Evolutionary conservation across 2,797 vertebrate genomes (phyloP).

Genomic region (Cetoscarus ocellatus): DNA sequence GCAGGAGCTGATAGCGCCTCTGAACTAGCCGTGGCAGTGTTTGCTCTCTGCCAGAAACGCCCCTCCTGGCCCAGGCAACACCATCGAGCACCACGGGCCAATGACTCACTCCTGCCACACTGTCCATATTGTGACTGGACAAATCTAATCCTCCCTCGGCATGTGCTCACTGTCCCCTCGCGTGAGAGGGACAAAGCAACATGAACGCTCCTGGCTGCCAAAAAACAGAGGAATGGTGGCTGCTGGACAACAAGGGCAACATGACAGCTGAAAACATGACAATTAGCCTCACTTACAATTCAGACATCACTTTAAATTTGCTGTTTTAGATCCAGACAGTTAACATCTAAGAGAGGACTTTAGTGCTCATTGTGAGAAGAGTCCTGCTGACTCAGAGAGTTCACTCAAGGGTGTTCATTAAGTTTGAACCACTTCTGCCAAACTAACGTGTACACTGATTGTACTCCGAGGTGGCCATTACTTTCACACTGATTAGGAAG

Average conservation of each 20-base stretch:
- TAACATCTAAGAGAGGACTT: constrained; percentile 6
- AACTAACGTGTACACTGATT: constrained; percentile 69
- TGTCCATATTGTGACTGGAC: constrained; percentile 52
- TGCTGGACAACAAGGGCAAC: constrained; percentile 17
- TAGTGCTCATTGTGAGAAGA: constrained; percentile 26
- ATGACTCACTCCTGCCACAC: constrained; percentile 50
- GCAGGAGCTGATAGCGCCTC: constrained; percentile 66
- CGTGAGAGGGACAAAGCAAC: constrained; percentile 44
- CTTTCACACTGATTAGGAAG: constrained; percentile 74
- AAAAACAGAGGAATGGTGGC: constrained; percentile 23
- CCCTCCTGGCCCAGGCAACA: constrained; percentile 37
- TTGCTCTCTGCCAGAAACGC: constrained; percentile 39
- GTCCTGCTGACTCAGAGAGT: constrained; percentile 30
- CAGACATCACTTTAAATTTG: background rate
- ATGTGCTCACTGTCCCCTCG: constrained; percentile 39
- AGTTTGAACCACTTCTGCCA: constrained; percentile 56
- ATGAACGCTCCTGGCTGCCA: constrained; percentile 36
- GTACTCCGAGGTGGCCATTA: constrained; percentile 71
- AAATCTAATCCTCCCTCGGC: constrained; percentile 51
- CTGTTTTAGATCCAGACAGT: constrained; percentile 11
- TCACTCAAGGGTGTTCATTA: constrained; percentile 64
- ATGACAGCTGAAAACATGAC: constrained; percentile 16
- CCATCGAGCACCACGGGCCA: constrained; percentile 49
- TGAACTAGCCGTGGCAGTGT: constrained; percentile 33
- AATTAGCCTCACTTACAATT: constrained; percentile 5